Evolutionary conservation across 2,888 invertebrate species (phyloP), one percentile per base, ranked within the genome.

Genomic region (Bruchidius siliquastri): DNA sequence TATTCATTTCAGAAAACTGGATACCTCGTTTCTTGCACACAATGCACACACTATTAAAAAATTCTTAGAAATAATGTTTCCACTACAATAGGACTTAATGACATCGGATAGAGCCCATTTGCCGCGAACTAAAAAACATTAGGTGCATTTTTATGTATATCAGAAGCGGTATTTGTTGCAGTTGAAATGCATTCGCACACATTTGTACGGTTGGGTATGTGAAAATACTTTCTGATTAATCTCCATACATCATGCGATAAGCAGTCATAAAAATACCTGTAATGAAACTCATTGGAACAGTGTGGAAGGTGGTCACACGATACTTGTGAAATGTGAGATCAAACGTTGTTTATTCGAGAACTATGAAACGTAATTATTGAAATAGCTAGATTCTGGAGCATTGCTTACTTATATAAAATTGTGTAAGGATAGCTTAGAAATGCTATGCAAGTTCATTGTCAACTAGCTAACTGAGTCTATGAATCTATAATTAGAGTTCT

Each of bases 41-140:
- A 82, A 82, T 82, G 82, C 79, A 80, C 79, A 80, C 78, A 76
- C 76, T 80, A 81, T 80, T 79, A 82, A 82, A 82, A 82, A 81
- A 80, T 82, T 82, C 83, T 80, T 79, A 79, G 81, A 80, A 81
- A 79, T 77, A 76, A 78, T 79, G 78, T 78, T 80, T 79, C 77
- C 78, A 78, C 76, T 77, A 78, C 78, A 81, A 81, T 82, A 81
- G 81, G 81, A 81, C 79, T 82, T 82, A 82, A 83, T 80, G 83
- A 81, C 75, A 75, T 73, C 74, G 76, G 70, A 73, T 69, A 72
- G 69, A 74, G 72, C 72, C 69, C 30, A 71, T 49, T 26, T 74
- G 72, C 72, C 70, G 26, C 22, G 20, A 21, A 49, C 73, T 73
- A 76, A 78, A 78, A 76, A 70, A 49, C 66, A 67, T 72, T 71